These are phyloP conservation scores for Drosophila oshimai DNA, from an alignment of 1,140 invertebrate species.

Conservation along the genomic window DNA sequence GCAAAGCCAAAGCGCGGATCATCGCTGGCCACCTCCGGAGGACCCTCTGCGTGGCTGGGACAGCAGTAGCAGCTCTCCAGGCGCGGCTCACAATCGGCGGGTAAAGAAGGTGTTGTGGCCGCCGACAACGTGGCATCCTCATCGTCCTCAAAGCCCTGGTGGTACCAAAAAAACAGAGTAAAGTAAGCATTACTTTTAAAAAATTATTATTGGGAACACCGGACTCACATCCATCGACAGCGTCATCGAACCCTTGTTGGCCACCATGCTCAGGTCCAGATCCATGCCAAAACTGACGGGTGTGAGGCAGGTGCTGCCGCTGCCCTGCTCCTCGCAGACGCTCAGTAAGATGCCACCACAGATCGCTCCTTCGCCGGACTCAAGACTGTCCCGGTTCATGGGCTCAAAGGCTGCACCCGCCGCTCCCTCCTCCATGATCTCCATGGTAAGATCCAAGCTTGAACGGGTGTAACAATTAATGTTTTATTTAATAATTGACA, in stretches of 20 bases:
- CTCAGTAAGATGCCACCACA: constrained; percentile 35
- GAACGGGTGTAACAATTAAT: not conserved
- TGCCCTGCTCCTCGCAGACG: constrained; percentile 40
- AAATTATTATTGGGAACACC: too few species aligned
- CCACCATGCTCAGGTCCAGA: constrained; percentile 66
- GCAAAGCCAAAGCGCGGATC: constrained; percentile 58
- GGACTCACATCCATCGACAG: constrained; percentile 70
- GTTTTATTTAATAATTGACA: not conserved
- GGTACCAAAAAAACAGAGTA: not conserved
- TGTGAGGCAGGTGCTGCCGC: constrained; percentile 58
- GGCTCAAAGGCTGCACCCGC: constrained; percentile 75
- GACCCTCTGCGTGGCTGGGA: constrained; percentile 56
- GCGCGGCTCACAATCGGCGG: constrained; percentile 52
- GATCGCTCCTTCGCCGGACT: constrained; percentile 53
- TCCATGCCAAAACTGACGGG: constrained; percentile 70
- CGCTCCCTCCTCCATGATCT: constrained; percentile 17
- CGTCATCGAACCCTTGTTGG: constrained; percentile 75
- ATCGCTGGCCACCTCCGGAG: constrained; percentile 60
- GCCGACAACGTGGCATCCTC: constrained; percentile 84
- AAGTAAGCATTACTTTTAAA: not conserved
- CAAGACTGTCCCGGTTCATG: constrained; percentile 84
- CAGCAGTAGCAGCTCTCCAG: constrained; percentile 69
- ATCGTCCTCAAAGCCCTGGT: constrained; percentile 81
- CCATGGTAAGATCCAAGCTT: constrained; percentile 40
- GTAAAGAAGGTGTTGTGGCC: constrained; percentile 76